phyloP scores from a whole-genome alignment of 1,140 invertebrate genomes.

The Aplysia californica region DNA sequence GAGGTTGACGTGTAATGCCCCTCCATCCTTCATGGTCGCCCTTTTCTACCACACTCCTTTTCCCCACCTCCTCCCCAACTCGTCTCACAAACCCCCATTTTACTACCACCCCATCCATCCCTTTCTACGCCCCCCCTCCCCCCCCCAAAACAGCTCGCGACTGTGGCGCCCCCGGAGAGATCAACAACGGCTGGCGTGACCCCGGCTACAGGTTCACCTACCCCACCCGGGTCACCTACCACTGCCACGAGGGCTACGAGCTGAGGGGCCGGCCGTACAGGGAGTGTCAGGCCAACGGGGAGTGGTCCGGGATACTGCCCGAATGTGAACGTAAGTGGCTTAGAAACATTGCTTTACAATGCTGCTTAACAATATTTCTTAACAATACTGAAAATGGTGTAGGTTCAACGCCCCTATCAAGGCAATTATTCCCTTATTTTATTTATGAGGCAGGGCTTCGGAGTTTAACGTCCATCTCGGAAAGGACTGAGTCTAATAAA shows the following conservation, averaged over 20 bases:
- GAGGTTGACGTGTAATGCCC: too few species aligned
- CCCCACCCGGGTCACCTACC: constrained; percentile 89
- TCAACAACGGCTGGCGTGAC: constrained; percentile 90
- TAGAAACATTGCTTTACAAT: not conserved
- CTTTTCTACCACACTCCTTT: too few species aligned
- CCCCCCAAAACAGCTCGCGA: constrained; percentile 76
- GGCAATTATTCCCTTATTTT: too few species aligned
- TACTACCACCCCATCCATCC: too few species aligned
- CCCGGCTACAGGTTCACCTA: constrained; percentile 89
- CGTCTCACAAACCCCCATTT: too few species aligned
- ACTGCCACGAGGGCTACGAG: constrained; percentile 93
- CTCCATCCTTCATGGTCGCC: too few species aligned
- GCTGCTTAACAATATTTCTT: constrained; percentile 26
- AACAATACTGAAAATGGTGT: too few species aligned
- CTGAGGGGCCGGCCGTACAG: constrained; percentile 85
- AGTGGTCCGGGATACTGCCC: constrained; percentile 81
- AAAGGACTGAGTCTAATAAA: not conserved
- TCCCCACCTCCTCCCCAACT: too few species aligned
- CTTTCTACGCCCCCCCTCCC: not conserved
- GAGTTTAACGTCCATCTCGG: too few species aligned
- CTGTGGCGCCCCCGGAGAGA: constrained; percentile 88
- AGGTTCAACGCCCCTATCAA: not conserved
- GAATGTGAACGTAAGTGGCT: constrained; percentile 76
- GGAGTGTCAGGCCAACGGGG: constrained; percentile 86
- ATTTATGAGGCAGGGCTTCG: too few species aligned